Evolutionary conservation across 2,797 vertebrate genomes (phyloP).

Genomic region (Urophycis tenuis): DNA sequence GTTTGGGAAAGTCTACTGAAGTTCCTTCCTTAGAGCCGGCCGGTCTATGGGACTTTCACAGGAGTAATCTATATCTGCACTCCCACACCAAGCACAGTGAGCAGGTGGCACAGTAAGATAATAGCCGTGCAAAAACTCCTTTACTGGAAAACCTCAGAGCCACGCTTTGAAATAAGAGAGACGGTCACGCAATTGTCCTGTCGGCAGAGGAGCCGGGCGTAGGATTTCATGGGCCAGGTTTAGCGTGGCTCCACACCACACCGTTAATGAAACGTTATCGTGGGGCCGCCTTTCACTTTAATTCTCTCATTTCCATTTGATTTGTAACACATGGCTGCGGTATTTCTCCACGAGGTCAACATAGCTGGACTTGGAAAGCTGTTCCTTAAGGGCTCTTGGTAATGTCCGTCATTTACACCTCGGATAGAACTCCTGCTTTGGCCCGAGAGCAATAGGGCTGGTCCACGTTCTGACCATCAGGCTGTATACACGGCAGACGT

Average conservation of each 20-base stretch:
- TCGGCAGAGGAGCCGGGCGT: constrained; percentile 30
- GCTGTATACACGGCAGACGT: constrained; percentile 51
- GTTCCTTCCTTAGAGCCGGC: constrained; percentile 36
- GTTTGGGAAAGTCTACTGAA: constrained; percentile 39
- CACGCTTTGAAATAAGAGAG: background rate
- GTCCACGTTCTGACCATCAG: constrained; percentile 36
- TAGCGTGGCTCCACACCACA: constrained; percentile 41
- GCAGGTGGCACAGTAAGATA: constrained; percentile 46
- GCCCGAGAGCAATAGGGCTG: constrained; percentile 10
- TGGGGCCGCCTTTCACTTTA: constrained; percentile 49
- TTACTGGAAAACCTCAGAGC: constrained; percentile 40
- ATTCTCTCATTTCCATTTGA: constrained; percentile 54
- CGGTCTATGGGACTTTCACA: constrained; percentile 29
- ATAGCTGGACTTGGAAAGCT: constrained; percentile 17
- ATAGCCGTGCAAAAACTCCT: constrained; percentile 51
- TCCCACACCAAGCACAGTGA: constrained; percentile 11
- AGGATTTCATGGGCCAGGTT: constrained; percentile 37
- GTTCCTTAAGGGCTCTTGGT: constrained; percentile 14
- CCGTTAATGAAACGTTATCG: constrained; percentile 57
- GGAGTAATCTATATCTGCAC: constrained; percentile 28
- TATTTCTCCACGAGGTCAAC: constrained; percentile 37
- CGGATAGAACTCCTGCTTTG: constrained; percentile 1
- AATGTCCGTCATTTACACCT: constrained; percentile 38
- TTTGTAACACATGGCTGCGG: constrained; percentile 51
- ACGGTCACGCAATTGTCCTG: constrained; percentile 31